These are phyloP conservation scores for Drosophila bifasciata DNA, from an alignment of 1,140 invertebrate species.

Conservation along the genomic window DNA sequence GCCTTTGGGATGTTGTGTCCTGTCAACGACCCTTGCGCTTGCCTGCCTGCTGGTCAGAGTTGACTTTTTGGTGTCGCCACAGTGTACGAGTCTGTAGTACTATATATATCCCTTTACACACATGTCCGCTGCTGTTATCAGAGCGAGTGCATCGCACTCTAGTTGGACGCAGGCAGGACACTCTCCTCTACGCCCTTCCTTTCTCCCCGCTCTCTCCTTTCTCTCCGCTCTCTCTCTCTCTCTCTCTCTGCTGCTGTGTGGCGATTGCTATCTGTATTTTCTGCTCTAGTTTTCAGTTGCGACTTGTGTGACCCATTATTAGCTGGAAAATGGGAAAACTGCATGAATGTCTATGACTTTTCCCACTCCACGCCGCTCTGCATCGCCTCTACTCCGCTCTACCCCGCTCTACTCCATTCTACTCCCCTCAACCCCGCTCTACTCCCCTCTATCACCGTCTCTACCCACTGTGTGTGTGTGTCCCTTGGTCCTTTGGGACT, in stretches of 20 bases:
- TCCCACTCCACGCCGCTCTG: background rate
- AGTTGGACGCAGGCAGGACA: constrained; percentile 15
- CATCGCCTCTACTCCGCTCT: constrained; percentile 12
- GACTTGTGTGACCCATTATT: constrained; percentile 54
- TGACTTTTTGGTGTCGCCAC: constrained; percentile 66
- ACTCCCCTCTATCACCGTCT: no score
- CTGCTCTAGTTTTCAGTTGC: constrained; percentile 65
- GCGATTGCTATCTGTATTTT: constrained; percentile 53
- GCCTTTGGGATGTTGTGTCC: constrained; percentile 5
- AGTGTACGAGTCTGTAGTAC: constrained; percentile 23
- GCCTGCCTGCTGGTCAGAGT: no score
- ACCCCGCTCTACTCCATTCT: constrained; percentile 3
- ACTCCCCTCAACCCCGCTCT: constrained; percentile 8
- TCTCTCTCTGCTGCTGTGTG: constrained; percentile 47
- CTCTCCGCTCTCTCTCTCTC: constrained; percentile 26
- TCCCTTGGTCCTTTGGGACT: constrained; percentile 70
- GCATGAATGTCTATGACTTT: constrained; percentile 43
- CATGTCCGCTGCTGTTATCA: constrained; percentile 47
- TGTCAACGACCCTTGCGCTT: constrained; percentile 38
- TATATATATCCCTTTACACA: constrained; percentile 54
- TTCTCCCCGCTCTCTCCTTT: constrained; percentile 7
- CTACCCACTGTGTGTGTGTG: constrained; percentile 21
- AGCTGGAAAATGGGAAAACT: constrained; percentile 50
- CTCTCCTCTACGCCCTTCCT: constrained; percentile 4
- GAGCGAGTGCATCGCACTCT: constrained; percentile 69